Percentiles rank a stretch among this genome's conserved stretches.
Evolutionary conservation across 2,113 vertebrate species (phyloP).

Genomic region (Hydropotes inermis): DNA sequence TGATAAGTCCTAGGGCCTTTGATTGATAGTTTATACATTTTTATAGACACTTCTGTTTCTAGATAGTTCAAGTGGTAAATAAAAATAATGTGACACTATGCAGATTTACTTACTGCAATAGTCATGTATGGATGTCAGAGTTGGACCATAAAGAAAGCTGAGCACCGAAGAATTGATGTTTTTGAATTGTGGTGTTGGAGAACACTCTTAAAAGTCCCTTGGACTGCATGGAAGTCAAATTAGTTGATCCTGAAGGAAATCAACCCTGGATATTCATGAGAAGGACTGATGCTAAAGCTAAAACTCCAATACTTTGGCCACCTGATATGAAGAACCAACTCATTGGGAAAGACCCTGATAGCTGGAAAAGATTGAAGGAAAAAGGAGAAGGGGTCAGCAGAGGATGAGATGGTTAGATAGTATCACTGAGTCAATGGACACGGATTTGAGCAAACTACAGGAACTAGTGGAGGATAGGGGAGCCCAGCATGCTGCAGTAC

Average conservation of each 20-base stretch:
- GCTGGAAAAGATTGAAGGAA: not conserved
- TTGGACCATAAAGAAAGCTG: not conserved
- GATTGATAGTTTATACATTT: constrained; percentile 39
- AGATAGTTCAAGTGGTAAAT: constrained; percentile 44
- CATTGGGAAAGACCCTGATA: not conserved
- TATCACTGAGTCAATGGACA: not conserved
- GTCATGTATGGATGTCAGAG: not conserved
- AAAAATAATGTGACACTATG: constrained; percentile 66
- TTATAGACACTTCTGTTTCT: constrained; percentile 54
- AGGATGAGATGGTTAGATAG: not conserved
- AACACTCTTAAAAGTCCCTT: not conserved
- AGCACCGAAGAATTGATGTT: not conserved
- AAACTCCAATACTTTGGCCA: not conserved
- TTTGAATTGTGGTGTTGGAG: not conserved
- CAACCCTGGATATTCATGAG: not conserved
- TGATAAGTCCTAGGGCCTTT: constrained; percentile 62
- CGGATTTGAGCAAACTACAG: not conserved
- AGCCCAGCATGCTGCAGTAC: not conserved
- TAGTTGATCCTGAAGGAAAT: not conserved
- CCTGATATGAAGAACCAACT: not conserved
- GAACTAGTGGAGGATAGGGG: not conserved
- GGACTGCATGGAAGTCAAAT: not conserved
- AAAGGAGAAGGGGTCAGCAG: not conserved
- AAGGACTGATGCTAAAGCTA: not conserved
- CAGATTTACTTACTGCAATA: not conserved